Evolutionary conservation across 2,888 invertebrate genomes (phyloP), one percentile per base, ranked within the genome.

Genomic region (Rhimphoctona megacephalus): DNA sequence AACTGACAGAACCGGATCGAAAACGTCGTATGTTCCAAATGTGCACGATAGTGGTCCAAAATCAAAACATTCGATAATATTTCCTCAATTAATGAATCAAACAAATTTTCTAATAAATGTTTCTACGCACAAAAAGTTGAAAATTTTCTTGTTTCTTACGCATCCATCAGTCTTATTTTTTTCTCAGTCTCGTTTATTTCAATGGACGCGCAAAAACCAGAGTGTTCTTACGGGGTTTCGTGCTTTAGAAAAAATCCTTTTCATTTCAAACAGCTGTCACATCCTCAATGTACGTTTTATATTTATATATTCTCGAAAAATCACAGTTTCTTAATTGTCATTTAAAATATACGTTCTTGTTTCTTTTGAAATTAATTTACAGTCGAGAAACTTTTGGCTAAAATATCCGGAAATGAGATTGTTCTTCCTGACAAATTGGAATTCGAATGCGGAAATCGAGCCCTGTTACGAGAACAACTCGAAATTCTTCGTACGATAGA

Each of bases 201-300:
- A 88, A 90, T 66, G 66, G 90, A 87, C 52, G 95, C 95, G 90
- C 96, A 95, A 88, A 94, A 70, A 11, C 67, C 82, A 4, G 67
- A 95, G 84, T 98, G 98, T 93, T 96, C 96, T 22, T 98, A 97
- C 93, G 97, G 96, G 9, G 96, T 96, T 43, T 96, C 96, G 89
- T 98, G 98, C 92, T 98, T 97, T 91, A 95, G 98, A 78, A 96
- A 96, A 91, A 98, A 98, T 95, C 97, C 98, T 0, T 96, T 96
- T 83, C 99, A 99, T 94, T 97, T 98, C 87, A 95, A 95, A 85
- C 97, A 98, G 94, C 98, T 96, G 94, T 95, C 96, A 52, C 98
- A 98, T 95, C 96, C 96, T 11, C 97, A 98, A 92, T 95, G 98
- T 98, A 95, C 96, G 96, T 95, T 52, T n/a, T 36, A 22, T 0